Evolutionary conservation across 1,140 invertebrate genomes (phyloP).

Genomic region (Wasmannia auropunctata): DNA sequence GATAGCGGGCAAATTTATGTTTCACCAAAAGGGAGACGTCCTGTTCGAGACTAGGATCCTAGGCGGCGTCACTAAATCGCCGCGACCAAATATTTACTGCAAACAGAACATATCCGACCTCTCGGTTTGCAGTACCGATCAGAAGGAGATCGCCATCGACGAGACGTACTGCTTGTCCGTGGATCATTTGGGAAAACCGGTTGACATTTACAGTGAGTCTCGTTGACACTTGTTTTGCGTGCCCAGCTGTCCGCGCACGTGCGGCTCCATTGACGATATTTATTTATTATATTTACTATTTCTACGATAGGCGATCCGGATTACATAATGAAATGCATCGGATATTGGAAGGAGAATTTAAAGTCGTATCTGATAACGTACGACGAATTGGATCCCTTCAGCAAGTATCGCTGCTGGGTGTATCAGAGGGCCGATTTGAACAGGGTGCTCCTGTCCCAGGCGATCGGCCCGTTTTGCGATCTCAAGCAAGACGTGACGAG

Average conservation of each 20-base stretch:
- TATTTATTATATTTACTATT: no score
- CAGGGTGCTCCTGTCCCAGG: constrained; percentile 94
- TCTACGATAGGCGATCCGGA: constrained; percentile 94
- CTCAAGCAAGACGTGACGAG: constrained; percentile 96
- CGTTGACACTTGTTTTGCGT: background rate
- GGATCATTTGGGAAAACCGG: constrained; percentile 95
- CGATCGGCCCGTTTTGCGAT: constrained; percentile 96
- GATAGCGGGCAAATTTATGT: constrained; percentile 98
- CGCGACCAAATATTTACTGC: constrained; percentile 96
- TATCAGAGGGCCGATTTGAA: constrained; percentile 98
- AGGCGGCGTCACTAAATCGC: constrained; percentile 96
- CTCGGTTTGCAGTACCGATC: constrained; percentile 96
- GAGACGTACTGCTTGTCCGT: constrained; percentile 98
- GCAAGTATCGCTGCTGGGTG: constrained; percentile 98
- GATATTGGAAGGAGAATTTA: constrained; percentile 99
- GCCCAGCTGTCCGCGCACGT: background rate
- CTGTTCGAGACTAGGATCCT: constrained; percentile 96
- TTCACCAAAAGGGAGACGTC: constrained; percentile 95
- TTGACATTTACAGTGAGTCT: constrained; percentile 95
- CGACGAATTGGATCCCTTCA: constrained; percentile 97
- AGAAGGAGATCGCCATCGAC: constrained; percentile 96
- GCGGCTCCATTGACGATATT: background rate
- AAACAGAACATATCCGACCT: constrained; percentile 98
- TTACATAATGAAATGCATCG: constrained; percentile 98
- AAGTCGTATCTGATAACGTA: constrained; percentile 98